Base-by-base conservation (phyloP, 2,888 invertebrate genomes). In the Heliconius hortense region DNA sequence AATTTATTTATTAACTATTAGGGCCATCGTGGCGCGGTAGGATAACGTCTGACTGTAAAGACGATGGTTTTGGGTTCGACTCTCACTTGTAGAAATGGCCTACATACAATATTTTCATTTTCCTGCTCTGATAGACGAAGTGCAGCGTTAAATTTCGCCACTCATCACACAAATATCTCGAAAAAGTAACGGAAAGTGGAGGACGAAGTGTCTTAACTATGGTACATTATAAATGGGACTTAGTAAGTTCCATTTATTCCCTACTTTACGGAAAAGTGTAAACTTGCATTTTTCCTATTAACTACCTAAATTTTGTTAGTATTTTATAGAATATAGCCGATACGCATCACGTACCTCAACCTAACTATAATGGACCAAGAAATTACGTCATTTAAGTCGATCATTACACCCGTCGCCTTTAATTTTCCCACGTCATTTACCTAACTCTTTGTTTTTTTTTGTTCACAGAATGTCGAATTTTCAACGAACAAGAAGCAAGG, bases 401-500 rank as follows among this genome's bases (percentile, higher is more conserved):
- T 90, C 90, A 93, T 93, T 93, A 91, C 82, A 84, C 85, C 81
- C 84, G 83, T 83, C 85, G 85, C 84, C 84, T 86, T 81, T 81
- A 80, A 79, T 81, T 82, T 92, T 93, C 92, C 89, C 92, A 93
- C 91, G 90, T 88, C 86, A 89, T 85, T 86, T 85, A 84, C 83
- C 79, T 83, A 82, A 78, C 74, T 80, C 79, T 83, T 86, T 86
- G 88, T 88, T 86, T 85, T 90, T 90, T 88, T 87, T 92, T 59
- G 59, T 59, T 24, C 89, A 80, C 90, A 93, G 93, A 88, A 96
- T 96, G 96, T 94, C 95, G 75, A 95, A 95, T 87, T 96, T 96
- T 86, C 95, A 95, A 90, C 93, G 96, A 82, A 95, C 95, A 80
- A 94, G 95, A 79, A 96, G 96, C 88, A 96, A 96, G 89, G 96